Evolutionary conservation across 2,888 invertebrate species (phyloP), one percentile per base, ranked within the genome.

Genomic region (Catocala fraxini): DNA sequence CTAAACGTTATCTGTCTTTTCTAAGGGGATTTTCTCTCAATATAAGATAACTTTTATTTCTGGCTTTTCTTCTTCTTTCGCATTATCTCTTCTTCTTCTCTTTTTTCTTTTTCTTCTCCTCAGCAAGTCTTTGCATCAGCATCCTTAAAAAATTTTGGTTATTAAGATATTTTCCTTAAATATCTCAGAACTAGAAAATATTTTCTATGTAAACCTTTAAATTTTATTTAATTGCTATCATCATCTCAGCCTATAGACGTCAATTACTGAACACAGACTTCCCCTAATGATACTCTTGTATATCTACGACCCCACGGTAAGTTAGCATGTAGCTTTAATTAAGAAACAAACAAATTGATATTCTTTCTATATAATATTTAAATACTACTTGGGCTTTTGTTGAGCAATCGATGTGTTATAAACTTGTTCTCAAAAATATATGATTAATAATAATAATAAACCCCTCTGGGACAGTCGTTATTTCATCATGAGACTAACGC

Each of bases 141-240:
- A 53, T 53, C 45, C 53, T 53, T 43, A 53, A 53, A 53, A 43
- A 53, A 45, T 45, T 45, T 34, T n/a, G 12, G 35, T 67, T 61
- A 42, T 42, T 42, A 42, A 10, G 42, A 42, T n/a, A n/a, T 25
- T 13, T 25, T 25, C 33, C 12, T 43, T 9, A 46, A 45, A 46
- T 43, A 25, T 54, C 45, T 25, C 34, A 34, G 45, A 47, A 47
- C 13, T 25, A 25, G 47, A 47, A 47, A 47, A 47, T 47, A 41
- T 35, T 42, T 15, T 46, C 42, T 42, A 42, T 0, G n/a, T 7
- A 42, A 42, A 42, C 2, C 42, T 42, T 42, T n/a, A 42, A 42
- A 25, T 25, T 42, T 9, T 0, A 10, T 42, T 42, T 10, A 42
- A 42, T 42, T 11, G 42, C 35, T 7, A 39, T 39, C 35, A 39